Evolutionary conservation across 2,888 invertebrate species (phyloP).

Genomic region (Melolontha melolontha): DNA sequence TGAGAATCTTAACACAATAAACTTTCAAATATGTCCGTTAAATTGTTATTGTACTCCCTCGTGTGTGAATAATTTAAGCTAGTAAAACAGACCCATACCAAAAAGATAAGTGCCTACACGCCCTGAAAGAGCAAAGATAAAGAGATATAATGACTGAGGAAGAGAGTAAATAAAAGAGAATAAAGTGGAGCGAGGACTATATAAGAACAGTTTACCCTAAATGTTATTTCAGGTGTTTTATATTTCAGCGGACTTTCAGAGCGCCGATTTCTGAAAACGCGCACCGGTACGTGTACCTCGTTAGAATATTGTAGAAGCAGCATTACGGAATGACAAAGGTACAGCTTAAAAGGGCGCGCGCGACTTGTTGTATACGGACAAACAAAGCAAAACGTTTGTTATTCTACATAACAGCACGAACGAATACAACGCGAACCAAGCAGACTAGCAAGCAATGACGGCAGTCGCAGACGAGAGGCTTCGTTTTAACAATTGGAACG

Average conservation of each 20-base stretch:
- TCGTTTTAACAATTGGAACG: slow-evolving; percentile 63
- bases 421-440: too few relatives aligned
- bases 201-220: not conserved
- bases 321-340: slow-evolving; percentile 46
- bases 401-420: slow-evolving; percentile 59
- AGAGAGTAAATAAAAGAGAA: too few relatives aligned
- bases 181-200: too few relatives aligned
- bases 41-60: too few relatives aligned
- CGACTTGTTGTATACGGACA: slow-evolving; percentile 39
- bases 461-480: slow-evolving; percentile 50
- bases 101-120: too few relatives aligned
- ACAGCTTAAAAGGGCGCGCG: slow-evolving; percentile 45
- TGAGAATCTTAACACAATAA: too few relatives aligned
- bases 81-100: too few relatives aligned
- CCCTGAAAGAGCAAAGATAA: too few relatives aligned
- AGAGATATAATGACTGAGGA: too few relatives aligned
- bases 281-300: slow-evolving; percentile 32
- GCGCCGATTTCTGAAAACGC: slow-evolving; percentile 31
- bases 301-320: slow-evolving; percentile 47
- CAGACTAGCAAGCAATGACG: not conserved
- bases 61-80: too few relatives aligned
- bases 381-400: slow-evolving; percentile 58
- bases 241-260: slow-evolving; percentile 9
- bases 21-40: too few relatives aligned
- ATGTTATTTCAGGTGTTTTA: slow-evolving; percentile 32